Evolutionary conservation across 2,113 vertebrate genomes (phyloP), one percentile per base, ranked within the genome.

Genomic region (Tragelaphus strepsiceros): DNA sequence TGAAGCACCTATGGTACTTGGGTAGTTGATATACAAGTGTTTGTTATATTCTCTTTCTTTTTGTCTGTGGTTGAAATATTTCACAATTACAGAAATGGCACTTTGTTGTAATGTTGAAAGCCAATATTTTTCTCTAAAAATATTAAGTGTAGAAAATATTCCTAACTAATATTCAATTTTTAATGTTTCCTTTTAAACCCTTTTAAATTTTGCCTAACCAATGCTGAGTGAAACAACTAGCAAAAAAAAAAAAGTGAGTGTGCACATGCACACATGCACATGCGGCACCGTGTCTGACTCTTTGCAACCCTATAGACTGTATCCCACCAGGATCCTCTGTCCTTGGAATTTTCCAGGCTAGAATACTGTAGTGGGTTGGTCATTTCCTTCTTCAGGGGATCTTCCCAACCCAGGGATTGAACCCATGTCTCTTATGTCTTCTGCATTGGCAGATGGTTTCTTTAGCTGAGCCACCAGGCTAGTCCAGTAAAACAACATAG

Each of bases 111-210:
- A 80, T 51, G 9, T 62, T 78, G 56, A 97, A 93, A 97, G 5
- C 51, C 51, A 67, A 87, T 88, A 46, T 3, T 83, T 49, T 35
- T 81, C 26, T 90, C 46, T 91, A 89, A 77, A 19, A 92, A 87
- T 91, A 95, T 14, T 80, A 88, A 61, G 17, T 81, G 9, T 84
- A 91, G 74, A 88, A 96, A 95, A 96, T 93, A 56, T 84, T 95
- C 54, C 26, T 95, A 91, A 91, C n/a, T 26, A 82, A 58, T 78
- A 71, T 83, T 96, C 19, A 58, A 53, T 61, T 92, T 96, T 90
- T 86, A 86, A 82, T 88, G 43, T 13, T 43, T 81, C 58, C 56
- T 89, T 74, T 93, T 83, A 89, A 94, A 62, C 39, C 64, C 77
- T 56, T 90, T 62, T 62, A 62, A 82, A 87, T 92, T 94, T 93